These are phyloP conservation scores for Sesia bembeciformis DNA, from an alignment of 2,888 invertebrate species.

Conservation along the genomic window DNA sequence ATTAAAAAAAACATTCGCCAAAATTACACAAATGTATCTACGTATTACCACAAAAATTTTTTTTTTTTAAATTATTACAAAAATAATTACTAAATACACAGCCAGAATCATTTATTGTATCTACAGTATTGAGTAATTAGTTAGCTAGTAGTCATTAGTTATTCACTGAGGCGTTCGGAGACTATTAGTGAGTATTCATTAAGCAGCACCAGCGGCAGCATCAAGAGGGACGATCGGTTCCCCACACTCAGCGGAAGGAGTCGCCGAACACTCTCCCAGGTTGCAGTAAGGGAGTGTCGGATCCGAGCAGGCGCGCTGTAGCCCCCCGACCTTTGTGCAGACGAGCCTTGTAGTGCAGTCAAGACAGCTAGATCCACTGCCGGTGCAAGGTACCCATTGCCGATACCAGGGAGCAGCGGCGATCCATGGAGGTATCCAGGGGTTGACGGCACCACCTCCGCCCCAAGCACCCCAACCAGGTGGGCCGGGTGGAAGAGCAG, in stretches of 20 bases:
- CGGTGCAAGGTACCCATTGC: slow-evolving; percentile 48
- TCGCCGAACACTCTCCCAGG: slow-evolving; percentile 60
- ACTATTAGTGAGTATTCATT: background rate
- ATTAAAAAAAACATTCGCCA: too few species aligned
- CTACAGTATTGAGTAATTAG: too few species aligned
- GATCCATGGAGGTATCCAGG: slow-evolving; percentile 61
- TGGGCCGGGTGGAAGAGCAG: slow-evolving; percentile 33
- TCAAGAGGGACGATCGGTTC: slow-evolving; percentile 5
- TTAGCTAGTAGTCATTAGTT: too few species aligned
- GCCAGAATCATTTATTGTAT: too few species aligned
- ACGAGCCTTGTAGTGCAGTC: slow-evolving; percentile 51
- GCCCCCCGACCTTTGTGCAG: slow-evolving; percentile 55
- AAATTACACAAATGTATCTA: too few species aligned
- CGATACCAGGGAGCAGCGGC: slow-evolving; percentile 51
- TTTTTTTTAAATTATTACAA: too few species aligned
- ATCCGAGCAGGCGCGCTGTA: slow-evolving; percentile 46
- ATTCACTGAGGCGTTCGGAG: too few species aligned
- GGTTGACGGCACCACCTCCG: slow-evolving; percentile 25
- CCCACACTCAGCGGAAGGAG: slow-evolving; percentile 47
- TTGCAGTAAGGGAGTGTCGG: slow-evolving; percentile 58
- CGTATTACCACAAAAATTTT: too few species aligned
- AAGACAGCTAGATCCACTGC: slow-evolving; percentile 38
- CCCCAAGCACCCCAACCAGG: slow-evolving; percentile 16
- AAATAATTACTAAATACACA: too few species aligned
- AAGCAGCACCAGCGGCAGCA: background rate